Percentiles rank a stretch among this genome's conserved stretches.
Conservation (phyloP, 2,113 vertebrate genomes). For the Sialia sialis region DNA sequence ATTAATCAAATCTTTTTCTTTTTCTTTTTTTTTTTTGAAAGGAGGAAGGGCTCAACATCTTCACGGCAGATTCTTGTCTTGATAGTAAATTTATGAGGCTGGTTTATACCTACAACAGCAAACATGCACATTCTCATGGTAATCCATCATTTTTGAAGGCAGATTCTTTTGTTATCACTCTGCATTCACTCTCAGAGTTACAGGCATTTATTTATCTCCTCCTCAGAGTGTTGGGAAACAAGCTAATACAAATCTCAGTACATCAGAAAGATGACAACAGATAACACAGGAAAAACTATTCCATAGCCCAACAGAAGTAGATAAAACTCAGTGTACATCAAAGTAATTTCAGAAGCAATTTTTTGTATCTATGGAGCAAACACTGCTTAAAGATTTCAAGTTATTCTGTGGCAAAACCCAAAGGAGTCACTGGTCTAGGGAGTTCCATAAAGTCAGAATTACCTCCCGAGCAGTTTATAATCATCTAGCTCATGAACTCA, state of each 20-base stretch:
- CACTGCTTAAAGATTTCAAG: slow-evolving; percentile 9
- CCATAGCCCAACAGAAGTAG: slow-evolving; percentile 56
- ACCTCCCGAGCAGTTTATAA: neutral
- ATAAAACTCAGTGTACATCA: slow-evolving; percentile 68
- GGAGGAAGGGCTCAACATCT: neutral
- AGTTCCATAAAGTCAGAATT: neutral
- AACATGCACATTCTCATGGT: neutral
- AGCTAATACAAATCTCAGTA: slow-evolving; percentile 59
- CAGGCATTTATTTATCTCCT: slow-evolving; percentile 36
- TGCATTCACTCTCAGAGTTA: slow-evolving; percentile 1
- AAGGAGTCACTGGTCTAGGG: neutral
- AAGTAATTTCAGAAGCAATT: slow-evolving; percentile 71
- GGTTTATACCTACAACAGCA: neutral
- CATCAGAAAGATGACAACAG: slow-evolving; percentile 45
- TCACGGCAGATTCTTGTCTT: neutral
- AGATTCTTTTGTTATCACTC: slow-evolving; percentile 33
- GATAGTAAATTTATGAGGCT: slow-evolving; percentile 16
- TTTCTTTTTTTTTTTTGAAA: neutral
- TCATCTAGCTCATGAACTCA: neutral
- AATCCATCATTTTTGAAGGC: slow-evolving; percentile 58
- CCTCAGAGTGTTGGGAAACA: slow-evolving; percentile 17
- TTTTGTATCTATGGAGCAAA: slow-evolving; percentile 60
- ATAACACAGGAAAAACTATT: slow-evolving; percentile 56
- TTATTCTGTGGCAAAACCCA: slow-evolving; percentile 6
- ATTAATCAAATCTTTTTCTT: neutral